Percentiles rank a stretch among this genome's conserved stretches.
Evolutionary conservation across 2,888 invertebrate genomes (phyloP).

Genomic region (Parnassius mnemosyne): DNA sequence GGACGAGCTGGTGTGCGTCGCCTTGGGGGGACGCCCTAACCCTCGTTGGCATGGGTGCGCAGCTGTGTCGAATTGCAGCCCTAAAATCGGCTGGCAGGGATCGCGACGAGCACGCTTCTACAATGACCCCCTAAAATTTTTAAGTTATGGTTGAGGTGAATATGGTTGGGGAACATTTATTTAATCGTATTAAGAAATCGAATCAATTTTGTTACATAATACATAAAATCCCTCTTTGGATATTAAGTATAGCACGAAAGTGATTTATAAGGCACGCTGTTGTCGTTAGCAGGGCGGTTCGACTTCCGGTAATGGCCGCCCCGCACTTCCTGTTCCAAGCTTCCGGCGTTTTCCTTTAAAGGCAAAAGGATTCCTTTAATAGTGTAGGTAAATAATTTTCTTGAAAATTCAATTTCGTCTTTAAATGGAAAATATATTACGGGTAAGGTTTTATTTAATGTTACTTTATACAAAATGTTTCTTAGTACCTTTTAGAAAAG

Average conservation of each 20-base stretch:
- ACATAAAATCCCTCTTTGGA: conserved; percentile 19
- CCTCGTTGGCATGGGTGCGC: no score
- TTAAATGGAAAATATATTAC: conserved; percentile 10
- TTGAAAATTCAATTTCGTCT: conserved; percentile 24
- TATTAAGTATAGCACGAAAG: conserved; percentile 43
- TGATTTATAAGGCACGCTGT: conserved; percentile 60
- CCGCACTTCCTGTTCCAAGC: conserved; percentile 51
- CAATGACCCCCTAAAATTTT: no score
- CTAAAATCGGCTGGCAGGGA: no score
- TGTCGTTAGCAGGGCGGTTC: conserved; percentile 51
- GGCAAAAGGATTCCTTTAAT: conserved; percentile 35
- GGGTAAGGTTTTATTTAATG: no score
- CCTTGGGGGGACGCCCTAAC: no score
- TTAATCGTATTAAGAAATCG: background rate
- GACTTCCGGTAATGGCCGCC: conserved; percentile 54
- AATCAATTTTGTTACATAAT: background rate
- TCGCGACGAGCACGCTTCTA: no score
- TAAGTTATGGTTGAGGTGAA: no score
- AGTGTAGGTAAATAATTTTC: conserved; percentile 21
- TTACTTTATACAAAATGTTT: no score
- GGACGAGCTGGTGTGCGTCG: no score
- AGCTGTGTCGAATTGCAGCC: no score
- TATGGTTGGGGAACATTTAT: no score
- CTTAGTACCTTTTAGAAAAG: no score
- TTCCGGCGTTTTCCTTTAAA: conserved; percentile 59